phyloP scores from a whole-genome alignment of 2,888 invertebrate genomes.

The Eucera pruinosa region DNA sequence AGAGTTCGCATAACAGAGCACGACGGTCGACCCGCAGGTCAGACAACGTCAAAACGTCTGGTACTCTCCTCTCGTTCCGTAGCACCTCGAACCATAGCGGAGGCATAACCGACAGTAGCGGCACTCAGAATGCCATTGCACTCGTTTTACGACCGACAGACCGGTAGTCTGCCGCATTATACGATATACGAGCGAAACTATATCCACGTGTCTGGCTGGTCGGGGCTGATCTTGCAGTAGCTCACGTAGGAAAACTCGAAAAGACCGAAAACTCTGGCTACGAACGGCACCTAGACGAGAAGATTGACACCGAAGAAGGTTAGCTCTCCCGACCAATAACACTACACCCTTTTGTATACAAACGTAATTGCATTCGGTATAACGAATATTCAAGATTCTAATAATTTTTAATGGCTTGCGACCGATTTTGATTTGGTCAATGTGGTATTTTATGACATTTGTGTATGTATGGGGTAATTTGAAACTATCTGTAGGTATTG shows the following conservation, averaged over 20 bases:
- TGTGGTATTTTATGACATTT: too few relatives aligned
- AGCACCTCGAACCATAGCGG: constrained; percentile 25
- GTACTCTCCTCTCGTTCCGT: constrained; percentile 29
- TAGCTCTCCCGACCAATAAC: constrained; percentile 1
- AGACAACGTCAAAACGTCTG: constrained; percentile 51
- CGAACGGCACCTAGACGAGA: constrained; percentile 25
- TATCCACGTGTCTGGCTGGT: constrained; percentile 74
- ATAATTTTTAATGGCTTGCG: too few relatives aligned
- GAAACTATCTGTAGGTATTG: too few relatives aligned
- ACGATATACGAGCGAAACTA: constrained; percentile 71
- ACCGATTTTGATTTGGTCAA: too few relatives aligned
- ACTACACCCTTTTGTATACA: too few relatives aligned
- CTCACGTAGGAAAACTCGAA: constrained; percentile 40
- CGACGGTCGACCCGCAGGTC: constrained; percentile 32
- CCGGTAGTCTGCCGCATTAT: constrained; percentile 80
- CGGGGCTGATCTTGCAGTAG: constrained; percentile 26
- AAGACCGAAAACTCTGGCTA: constrained; percentile 37
- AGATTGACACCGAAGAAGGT: constrained; percentile 20
- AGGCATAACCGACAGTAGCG: constrained; percentile 51
- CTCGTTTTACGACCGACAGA: constrained; percentile 80
- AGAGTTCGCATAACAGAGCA: constrained; percentile 19
- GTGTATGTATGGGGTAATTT: too few relatives aligned
- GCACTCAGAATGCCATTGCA: constrained; percentile 72
- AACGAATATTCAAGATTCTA: constrained; percentile 20
- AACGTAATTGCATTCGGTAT: constrained; percentile 35